Percentiles rank a stretch among this genome's conserved stretches.
phyloP scores from a whole-genome alignment of 30 jellyfish, hydroid and myxozoan genomes.

The Clytia hemisphaerica region DNA sequence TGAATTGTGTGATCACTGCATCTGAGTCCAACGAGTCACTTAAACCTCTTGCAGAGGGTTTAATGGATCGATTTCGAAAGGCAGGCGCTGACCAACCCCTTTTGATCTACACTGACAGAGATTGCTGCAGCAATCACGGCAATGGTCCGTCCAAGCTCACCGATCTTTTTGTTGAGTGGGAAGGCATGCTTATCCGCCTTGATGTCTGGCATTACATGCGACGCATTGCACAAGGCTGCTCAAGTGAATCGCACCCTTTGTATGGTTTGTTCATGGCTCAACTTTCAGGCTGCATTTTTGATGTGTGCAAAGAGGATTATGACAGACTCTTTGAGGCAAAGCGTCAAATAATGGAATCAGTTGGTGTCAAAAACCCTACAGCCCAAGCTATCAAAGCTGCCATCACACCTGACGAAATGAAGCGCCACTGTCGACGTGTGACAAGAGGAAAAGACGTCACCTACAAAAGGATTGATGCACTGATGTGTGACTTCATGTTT shows the following conservation, averaged over 20 bases:
- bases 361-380: slow-evolving; percentile 19
- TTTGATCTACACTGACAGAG: slow-evolving; percentile 42
- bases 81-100: slow-evolving; percentile 25
- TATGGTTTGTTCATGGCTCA: slow-evolving; percentile 11
- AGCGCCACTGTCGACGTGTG: slow-evolving; percentile 37
- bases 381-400: slow-evolving; percentile 23
- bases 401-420: slow-evolving; percentile 19
- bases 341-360: slow-evolving; percentile 24
- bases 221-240: slow-evolving; percentile 20
- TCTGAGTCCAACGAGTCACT: slow-evolving; percentile 9
- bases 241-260: slow-evolving; percentile 30
- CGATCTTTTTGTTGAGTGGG: slow-evolving; percentile 21
- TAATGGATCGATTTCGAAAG: slow-evolving; percentile 15
- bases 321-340: slow-evolving; percentile 22
- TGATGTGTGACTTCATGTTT: slow-evolving; percentile 1
- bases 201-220: slow-evolving; percentile 42
- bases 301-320: slow-evolving; percentile 22
- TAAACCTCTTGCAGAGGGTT: slow-evolving; percentile 26
- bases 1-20: slow-evolving; percentile 22
- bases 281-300: slow-evolving; percentile 27
- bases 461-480: slow-evolving; percentile 19
- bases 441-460: slow-evolving; percentile 27
- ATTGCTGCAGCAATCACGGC: slow-evolving; percentile 52
- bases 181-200: slow-evolving; percentile 9
- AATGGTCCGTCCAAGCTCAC: slow-evolving; percentile 2